Evolutionary conservation across 2,113 vertebrate genomes (phyloP), one percentile per base, ranked within the genome.

Genomic region (Hippocampus zosterae): DNA sequence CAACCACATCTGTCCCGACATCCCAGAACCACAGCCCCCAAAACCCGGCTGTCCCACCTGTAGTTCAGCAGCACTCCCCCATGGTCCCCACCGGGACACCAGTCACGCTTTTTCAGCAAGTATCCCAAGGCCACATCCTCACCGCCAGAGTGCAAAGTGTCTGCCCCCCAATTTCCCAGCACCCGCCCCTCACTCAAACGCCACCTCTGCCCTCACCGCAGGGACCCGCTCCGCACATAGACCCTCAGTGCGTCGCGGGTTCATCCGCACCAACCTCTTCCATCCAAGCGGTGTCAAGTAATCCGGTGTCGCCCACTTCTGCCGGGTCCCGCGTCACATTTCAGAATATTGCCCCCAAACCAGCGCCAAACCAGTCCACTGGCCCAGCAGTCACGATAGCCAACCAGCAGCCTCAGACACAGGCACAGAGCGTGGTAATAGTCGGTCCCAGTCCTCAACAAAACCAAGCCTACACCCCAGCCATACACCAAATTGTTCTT

Each of bases 401-500:
- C 6, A 90, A 72, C 92, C 93, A 78, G 92, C 93, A 81, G 93
- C 93, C 81, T 3, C 93, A 91, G 70, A 87, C 84, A 57, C 91
- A 94, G 83, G 92, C 95, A 62, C 96, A 98, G 84, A 96, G 96
- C 11, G 93, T 99, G 50, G 96, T 99, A 65, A 96, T 99, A 18
- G 95, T 99, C 67, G 93, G 95, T 73, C 93, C 96, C 70, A 92
- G 91, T 82, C 89, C 95, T 76, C 96, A 96, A 82, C 96, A 95
- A 90, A 96, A 88, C 89, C 92, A 94, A 1, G 87, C 93, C 0
- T 99, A 96, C 2, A 88, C 94, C 89, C 96, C 97, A 70, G 96
- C 96, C 88, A 97, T 99, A 88, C 97, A 99, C 90, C 96, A 99
- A 86, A 99, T 99, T 27, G 95, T 99, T 84, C 94, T 99, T 61